Base-by-base conservation (phyloP, 2,888 invertebrate species). In the Julus scanicus region DNA sequence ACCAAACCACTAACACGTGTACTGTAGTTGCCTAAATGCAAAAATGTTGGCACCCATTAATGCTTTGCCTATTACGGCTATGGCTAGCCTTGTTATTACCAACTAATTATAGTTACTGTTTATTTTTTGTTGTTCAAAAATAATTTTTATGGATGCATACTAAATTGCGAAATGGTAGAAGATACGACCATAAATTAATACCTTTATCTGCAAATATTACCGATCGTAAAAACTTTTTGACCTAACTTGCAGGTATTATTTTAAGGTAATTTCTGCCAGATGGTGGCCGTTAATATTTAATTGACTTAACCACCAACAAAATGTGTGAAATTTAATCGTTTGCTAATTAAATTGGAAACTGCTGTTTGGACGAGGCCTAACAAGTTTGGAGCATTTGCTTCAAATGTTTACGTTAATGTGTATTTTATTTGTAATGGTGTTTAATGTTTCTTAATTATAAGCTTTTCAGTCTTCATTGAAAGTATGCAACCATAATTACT, bases 71-170 rank as follows among this genome's bases (percentile, higher is more conserved):
- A 80, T 80, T 80, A 80, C 80, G 37, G 37, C 80, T 37, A 37
- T 80, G 80, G 80, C 29, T 80, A 71, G 9, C 63, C 63, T 71
- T 71, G 29, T 80, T 39, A 80, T 80, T 80, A 80, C 29, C 80
- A 80, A 80, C 80, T 37, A 80, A 80, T 80, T 80, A 80, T 80
- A 80, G 80, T 80, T 80, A 80, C n/a, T 20, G 63, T 63, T 63
- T 8, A 39, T 80, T 80, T 80, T 80, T 80, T 80, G 80, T 37
- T 15, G 80, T 80, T 13, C 80, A 80, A 39, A 80, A 80, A 80
- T 80, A 80, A 80, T 13, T 80, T 71, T 71, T 80, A 80, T 80
- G 37, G 80, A 4, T 15, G 13, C 80, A 39, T 80, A 15, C 80
- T 80, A 80, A 80, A 80, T 37, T 80, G 37, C 37, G 4, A 37